These are phyloP conservation scores for Lutjanus campechanus DNA, from an alignment of 2,797 vertebrate species.

Conservation along the genomic window DNA sequence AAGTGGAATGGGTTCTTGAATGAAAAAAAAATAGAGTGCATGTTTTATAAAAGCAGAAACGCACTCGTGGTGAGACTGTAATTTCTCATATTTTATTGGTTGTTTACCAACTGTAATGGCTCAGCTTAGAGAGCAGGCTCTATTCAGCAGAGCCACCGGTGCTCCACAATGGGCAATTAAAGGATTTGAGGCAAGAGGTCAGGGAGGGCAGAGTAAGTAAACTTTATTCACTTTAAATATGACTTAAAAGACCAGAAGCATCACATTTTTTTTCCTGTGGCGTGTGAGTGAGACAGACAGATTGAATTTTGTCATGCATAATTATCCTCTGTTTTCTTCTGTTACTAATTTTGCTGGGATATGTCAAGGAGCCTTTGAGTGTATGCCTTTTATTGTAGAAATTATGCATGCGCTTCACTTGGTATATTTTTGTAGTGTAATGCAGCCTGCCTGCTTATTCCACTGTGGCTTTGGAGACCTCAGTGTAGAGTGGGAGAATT, in stretches of 20 bases:
- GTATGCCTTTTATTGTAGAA: not conserved
- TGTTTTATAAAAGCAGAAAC: slow-evolving; percentile 36
- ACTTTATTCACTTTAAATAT: slow-evolving; percentile 41
- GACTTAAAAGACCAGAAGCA: slow-evolving; percentile 40
- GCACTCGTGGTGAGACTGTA: slow-evolving; percentile 35
- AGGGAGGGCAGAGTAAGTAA: slow-evolving; percentile 24
- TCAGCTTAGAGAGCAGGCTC: slow-evolving; percentile 27
- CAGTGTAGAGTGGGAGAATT: not conserved
- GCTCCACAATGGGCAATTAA: slow-evolving; percentile 67
- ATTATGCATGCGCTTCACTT: not conserved
- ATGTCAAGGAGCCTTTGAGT: slow-evolving; percentile 4
- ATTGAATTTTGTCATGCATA: slow-evolving; percentile 24
- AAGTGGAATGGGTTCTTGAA: slow-evolving; percentile 11
- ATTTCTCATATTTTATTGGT: slow-evolving; percentile 54
- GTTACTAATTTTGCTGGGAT: slow-evolving; percentile 4
- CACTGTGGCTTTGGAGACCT: not conserved
- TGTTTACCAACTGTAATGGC: slow-evolving; percentile 56
- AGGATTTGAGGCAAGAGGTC: slow-evolving; percentile 63
- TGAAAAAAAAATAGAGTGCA: not conserved
- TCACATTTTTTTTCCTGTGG: slow-evolving; percentile 4
- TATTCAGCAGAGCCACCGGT: slow-evolving; percentile 47
- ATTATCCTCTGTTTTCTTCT: slow-evolving; percentile 23
- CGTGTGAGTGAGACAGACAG: not conserved
- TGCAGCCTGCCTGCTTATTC: not conserved
- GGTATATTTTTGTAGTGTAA: not conserved